phyloP scores from a whole-genome alignment of 2,888 invertebrate species.

The Nemurella pictetii region DNA sequence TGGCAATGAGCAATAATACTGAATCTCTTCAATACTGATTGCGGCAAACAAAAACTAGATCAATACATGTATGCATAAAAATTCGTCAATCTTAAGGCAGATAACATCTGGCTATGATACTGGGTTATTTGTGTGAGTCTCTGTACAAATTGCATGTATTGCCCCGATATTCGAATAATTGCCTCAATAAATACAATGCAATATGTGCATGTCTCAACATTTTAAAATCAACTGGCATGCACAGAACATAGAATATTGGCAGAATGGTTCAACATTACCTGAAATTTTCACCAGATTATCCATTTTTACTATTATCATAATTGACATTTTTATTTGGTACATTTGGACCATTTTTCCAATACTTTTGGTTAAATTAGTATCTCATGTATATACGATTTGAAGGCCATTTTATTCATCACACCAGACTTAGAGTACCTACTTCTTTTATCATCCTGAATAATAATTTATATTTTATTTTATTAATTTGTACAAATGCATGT shows the following conservation, averaged over 20 bases:
- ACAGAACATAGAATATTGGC: background rate
- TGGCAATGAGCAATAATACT: too few relatives aligned
- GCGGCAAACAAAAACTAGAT: too few relatives aligned
- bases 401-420: slow-evolving; percentile 35
- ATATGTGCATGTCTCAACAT: background rate
- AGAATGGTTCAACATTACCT: background rate
- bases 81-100: too few relatives aligned
- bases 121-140: too few relatives aligned
- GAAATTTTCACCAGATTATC: background rate
- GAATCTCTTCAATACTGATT: too few relatives aligned
- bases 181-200: background rate
- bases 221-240: background rate
- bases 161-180: too few relatives aligned
- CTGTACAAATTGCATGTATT: too few relatives aligned
- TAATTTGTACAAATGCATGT: background rate
- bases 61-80: too few relatives aligned
- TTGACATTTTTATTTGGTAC: background rate
- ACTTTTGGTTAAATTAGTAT: slow-evolving; percentile 23
- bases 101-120: too few relatives aligned
- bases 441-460: slow-evolving; percentile 14
- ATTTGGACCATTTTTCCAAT: slow-evolving; percentile 35
- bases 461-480: background rate
- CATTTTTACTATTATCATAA: background rate
- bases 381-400: background rate
- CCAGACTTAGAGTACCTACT: slow-evolving; percentile 39